Conservation (phyloP, 2,888 invertebrate genomes). For the Drosophila fungiperda region DNA sequence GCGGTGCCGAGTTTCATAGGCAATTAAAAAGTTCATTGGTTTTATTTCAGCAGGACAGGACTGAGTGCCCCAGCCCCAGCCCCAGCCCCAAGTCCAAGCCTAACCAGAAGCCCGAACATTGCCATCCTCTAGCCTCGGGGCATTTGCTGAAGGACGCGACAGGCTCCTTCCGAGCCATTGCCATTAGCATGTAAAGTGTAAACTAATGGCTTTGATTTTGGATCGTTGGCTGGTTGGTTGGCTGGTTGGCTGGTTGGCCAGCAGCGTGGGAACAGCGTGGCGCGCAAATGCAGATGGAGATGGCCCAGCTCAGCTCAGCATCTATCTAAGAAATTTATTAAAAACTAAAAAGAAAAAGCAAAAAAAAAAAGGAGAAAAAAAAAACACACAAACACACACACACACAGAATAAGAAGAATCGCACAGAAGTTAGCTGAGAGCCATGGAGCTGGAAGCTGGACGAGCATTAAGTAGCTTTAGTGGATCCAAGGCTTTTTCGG, state of each 20-base stretch:
- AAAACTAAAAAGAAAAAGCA: constrained; percentile 20
- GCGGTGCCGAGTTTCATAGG: constrained; percentile 66
- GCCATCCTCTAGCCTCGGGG: constrained; percentile 41
- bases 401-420: constrained; percentile 22
- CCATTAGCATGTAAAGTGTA: constrained; percentile 83
- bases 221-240: constrained; percentile 19
- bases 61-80: neutral
- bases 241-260: constrained; percentile 13
- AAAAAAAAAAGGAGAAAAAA: neutral
- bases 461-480: constrained; percentile 39
- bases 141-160: constrained; percentile 43
- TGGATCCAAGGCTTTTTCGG: constrained; percentile 14
- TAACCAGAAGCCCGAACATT: constrained; percentile 54
- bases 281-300: constrained; percentile 11
- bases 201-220: constrained; percentile 81
- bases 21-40: constrained; percentile 80
- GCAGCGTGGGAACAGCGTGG: constrained; percentile 77
- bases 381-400: neutral
- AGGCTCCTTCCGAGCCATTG: constrained; percentile 39
- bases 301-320: constrained; percentile 14
- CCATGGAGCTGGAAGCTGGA: constrained; percentile 1
- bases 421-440: constrained; percentile 34
- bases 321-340: constrained; percentile 70
- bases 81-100: neutral
- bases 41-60: constrained; percentile 60